Base-by-base conservation (phyloP, 2,797 vertebrate genomes). In the Premnoplex brunnescens region DNA sequence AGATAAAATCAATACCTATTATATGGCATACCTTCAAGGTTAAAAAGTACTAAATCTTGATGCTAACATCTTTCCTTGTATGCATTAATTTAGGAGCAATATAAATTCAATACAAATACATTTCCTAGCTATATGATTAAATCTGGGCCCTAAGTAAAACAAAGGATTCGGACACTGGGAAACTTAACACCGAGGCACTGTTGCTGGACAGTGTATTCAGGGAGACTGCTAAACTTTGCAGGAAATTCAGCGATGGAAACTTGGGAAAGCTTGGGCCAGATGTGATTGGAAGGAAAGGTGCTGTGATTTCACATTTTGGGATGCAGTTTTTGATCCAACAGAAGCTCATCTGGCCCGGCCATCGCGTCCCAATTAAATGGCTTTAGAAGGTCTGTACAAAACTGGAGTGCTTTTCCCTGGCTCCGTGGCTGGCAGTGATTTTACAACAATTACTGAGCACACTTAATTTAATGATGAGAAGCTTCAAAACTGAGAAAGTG, bases 1-100 rank as follows among this genome's bases (percentile, higher is more conserved):
- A 94, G 91, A 94, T 94, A 94, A 96, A 96, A 97, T 97, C 96
- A 93, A 97, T 97, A 96, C 75, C 95, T 97, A 96, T 96, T 97
- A 96, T 95, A 80, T 89, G 93, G 81, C 77, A 87, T 96, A 96
- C 94, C 93, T 97, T 97, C 96, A 96, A 96, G 93, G 96, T 95
- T 97, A 96, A 96, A 94, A 96, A 96, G 92, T 90, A 86, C 91
- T 96, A 95, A 97, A 97, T 97, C 96, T 95, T 91, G 67, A 79
- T 94, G 89, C 93, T 96, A 95, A 95, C 85, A 51, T 89, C 91
- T 91, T 93, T 95, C 88, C 85, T 59, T 55, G 74, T 91, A 79
- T 91, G 89, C 94, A 87, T 96, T 92, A 86, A 94, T 96, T 95
- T 96, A 68, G 67, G 59, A 72, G 56, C 80, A 88, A 55, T 95